Evolutionary conservation across 2,113 vertebrate genomes (phyloP).

Genomic region (Pionites leucogaster): DNA sequence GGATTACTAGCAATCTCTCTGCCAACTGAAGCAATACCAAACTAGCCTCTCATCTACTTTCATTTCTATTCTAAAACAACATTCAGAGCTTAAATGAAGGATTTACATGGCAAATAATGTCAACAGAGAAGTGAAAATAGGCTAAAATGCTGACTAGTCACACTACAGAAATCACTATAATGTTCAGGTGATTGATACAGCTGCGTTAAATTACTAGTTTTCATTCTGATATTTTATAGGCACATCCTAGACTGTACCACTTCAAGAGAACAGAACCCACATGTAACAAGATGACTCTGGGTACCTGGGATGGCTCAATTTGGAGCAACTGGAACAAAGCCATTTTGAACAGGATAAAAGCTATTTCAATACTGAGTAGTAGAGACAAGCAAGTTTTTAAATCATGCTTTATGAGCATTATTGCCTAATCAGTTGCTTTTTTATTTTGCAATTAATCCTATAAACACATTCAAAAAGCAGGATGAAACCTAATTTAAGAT

Average conservation of each 20-base stretch:
- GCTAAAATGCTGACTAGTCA: not conserved
- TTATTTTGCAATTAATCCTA: not conserved
- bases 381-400: not conserved
- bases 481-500: not conserved
- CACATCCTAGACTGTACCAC: not conserved
- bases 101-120: not conserved
- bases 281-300: not conserved
- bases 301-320: not conserved
- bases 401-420: not conserved
- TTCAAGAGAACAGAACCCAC: not conserved
- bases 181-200: fast-evolving
- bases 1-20: not conserved
- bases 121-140: not conserved
- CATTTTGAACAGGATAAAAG: not conserved
- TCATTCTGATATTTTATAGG: not conserved
- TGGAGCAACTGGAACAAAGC: not conserved
- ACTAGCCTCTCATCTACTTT: not conserved
- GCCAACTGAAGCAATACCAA: not conserved
- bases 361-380: not conserved
- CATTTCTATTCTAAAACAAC: not conserved
- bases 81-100: not conserved
- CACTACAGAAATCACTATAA: not conserved
- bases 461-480: not conserved
- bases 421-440: not conserved
- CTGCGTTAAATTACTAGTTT: not conserved